These are phyloP conservation scores for Laticauda laticaudata DNA, from an alignment of 2,113 vertebrate species.

Conservation along the genomic window DNA sequence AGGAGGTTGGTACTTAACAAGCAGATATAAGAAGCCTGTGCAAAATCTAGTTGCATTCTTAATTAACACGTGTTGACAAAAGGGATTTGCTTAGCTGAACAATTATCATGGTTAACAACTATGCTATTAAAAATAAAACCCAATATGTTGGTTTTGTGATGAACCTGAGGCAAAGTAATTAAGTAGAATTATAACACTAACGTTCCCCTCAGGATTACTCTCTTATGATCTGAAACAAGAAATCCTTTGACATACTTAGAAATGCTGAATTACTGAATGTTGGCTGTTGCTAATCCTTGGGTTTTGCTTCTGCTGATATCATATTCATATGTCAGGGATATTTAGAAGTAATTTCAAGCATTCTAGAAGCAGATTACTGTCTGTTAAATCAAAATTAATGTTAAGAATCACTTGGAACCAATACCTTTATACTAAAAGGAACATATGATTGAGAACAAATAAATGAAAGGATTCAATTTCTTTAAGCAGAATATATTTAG, in stretches of 20 bases:
- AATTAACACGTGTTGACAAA: slow-evolving; percentile 46
- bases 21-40: slow-evolving; percentile 41
- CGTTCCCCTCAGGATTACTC: slow-evolving; percentile 6
- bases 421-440: not conserved
- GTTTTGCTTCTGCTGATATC: slow-evolving; percentile 28
- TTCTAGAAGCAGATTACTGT: not conserved
- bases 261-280: slow-evolving; percentile 1
- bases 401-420: not conserved
- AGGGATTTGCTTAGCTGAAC: slow-evolving; percentile 40
- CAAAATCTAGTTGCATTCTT: slow-evolving; percentile 53
- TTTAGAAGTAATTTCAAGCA: not conserved
- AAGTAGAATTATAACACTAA: slow-evolving; percentile 46
- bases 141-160: slow-evolving; percentile 37
- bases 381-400: not conserved
- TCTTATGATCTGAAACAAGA: slow-evolving; percentile 28
- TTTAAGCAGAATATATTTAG: not conserved
- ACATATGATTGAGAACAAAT: not conserved
- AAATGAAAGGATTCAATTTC: not conserved
- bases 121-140: slow-evolving; percentile 32
- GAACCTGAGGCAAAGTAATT: slow-evolving; percentile 39
- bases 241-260: slow-evolving; percentile 16
- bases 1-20: slow-evolving; percentile 44
- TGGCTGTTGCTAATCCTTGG: slow-evolving; percentile 18
- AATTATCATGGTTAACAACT: slow-evolving; percentile 42
- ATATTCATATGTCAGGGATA: slow-evolving; percentile 11